A percentile compares a stretch with the other conserved stretches of the same genome.
Conservation (phyloP, 2,888 invertebrate species). For the Heliconius cydno region DNA sequence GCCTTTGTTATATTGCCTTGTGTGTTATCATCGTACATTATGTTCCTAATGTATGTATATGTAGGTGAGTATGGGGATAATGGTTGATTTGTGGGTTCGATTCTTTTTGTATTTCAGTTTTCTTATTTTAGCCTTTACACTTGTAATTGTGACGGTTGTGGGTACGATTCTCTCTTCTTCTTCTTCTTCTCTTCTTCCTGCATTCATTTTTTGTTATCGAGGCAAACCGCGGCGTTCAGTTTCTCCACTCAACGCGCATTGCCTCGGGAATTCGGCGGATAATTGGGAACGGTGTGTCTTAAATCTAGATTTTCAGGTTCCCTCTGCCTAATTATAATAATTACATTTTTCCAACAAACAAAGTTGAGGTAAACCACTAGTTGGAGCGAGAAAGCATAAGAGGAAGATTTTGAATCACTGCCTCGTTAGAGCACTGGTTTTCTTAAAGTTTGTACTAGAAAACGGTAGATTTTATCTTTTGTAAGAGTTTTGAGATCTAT, state of each 20-base stretch:
- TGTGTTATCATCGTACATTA: slow-evolving; percentile 5
- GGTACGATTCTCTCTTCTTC: not conserved
- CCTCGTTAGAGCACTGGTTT: slow-evolving; percentile 12
- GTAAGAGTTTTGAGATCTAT: not conserved
- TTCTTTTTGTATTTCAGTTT: not conserved
- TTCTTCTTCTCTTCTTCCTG: too few relatives aligned
- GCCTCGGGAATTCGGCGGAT: too few relatives aligned
- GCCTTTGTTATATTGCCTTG: not conserved
- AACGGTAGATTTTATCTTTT: slow-evolving; percentile 1
- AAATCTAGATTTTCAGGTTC: too few relatives aligned
- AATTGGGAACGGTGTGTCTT: too few relatives aligned
- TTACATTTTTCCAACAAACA: not conserved
- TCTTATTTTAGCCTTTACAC: not conserved
- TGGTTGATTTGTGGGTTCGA: not conserved
- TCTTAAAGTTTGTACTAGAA: slow-evolving; percentile 11
- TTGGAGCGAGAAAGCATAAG: not conserved
- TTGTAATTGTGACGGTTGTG: not conserved
- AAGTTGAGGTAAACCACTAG: not conserved
- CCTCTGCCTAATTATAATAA: too few relatives aligned
- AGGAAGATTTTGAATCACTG: not conserved
- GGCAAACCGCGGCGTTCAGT: not conserved
- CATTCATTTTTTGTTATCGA: too few relatives aligned
- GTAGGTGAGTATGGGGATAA: not conserved
- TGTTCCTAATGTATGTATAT: not conserved
- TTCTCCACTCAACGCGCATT: too few relatives aligned